Conservation (phyloP, 2,113 vertebrate genomes). For the Stigmatopora argus region DNA sequence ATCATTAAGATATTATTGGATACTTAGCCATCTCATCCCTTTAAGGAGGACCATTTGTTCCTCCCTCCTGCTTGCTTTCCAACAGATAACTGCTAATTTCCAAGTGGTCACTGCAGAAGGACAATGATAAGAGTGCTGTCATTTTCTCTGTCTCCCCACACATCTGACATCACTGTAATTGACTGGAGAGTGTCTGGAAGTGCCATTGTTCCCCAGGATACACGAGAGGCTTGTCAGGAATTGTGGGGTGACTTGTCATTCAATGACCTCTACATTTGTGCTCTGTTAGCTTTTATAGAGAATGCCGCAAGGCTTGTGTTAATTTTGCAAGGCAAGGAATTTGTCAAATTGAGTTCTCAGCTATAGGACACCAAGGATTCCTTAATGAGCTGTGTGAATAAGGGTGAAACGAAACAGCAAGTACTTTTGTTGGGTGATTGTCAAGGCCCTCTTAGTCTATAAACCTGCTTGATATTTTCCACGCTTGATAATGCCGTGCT, state of each 20-base stretch:
- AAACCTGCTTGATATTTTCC: background rate
- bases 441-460: conserved; percentile 11
- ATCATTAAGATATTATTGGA: conserved; percentile 31
- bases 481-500: background rate
- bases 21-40: conserved; percentile 17
- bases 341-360: conserved; percentile 15
- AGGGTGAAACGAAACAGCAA: conserved; percentile 1
- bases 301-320: conserved; percentile 27
- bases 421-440: conserved; percentile 1
- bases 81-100: conserved; percentile 65
- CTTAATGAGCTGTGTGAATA: conserved; percentile 6
- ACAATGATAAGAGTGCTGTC: conserved; percentile 62
- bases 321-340: conserved; percentile 11
- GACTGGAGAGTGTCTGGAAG: conserved; percentile 53
- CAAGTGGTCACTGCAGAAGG: conserved; percentile 59
- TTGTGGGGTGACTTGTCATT: conserved; percentile 50
- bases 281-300: conserved; percentile 28
- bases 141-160: conserved; percentile 47
- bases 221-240: conserved; percentile 43
- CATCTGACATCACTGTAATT: conserved; percentile 57
- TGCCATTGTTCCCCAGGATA: conserved; percentile 42
- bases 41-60: conserved; percentile 32
- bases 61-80: conserved; percentile 35
- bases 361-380: conserved; percentile 1
- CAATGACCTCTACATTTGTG: conserved; percentile 50